phyloP scores from a whole-genome alignment of 2,113 vertebrate genomes.

The Burhinus bistriatus region DNA sequence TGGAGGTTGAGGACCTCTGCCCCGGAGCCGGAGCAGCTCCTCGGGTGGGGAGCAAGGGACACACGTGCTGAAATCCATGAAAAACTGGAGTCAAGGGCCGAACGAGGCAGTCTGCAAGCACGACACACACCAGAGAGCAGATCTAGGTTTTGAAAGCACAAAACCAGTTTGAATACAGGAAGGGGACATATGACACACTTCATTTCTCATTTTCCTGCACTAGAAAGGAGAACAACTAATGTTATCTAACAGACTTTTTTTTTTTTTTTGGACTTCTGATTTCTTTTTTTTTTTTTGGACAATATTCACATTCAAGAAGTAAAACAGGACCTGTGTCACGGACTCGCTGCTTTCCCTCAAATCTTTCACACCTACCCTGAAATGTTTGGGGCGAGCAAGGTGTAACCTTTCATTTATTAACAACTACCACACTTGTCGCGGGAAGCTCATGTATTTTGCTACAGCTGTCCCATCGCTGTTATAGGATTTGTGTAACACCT shows the following conservation, averaged over 20 bases:
- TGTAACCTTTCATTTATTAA: not conserved
- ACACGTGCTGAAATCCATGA: fast-evolving
- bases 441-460: not conserved
- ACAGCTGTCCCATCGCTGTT: not conserved
- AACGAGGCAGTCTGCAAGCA: not conserved
- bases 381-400: not conserved
- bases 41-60: not conserved
- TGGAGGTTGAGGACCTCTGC: not conserved
- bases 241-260: not conserved
- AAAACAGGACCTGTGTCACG: not conserved
- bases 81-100: not conserved
- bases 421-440: not conserved
- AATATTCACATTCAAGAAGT: not conserved
- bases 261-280: not conserved
- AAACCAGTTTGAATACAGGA: conserved; percentile 10
- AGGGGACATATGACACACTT: conserved; percentile 22
- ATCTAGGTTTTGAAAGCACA: conserved; percentile 34
- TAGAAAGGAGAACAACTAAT: not conserved
- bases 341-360: conserved; percentile 25
- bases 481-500: not conserved
- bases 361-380: conserved; percentile 10
- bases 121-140: conserved; percentile 27
- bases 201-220: not conserved
- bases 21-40: not conserved
- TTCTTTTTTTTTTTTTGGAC: not conserved